These are phyloP conservation scores for Ceratosolen fusciceps DNA, from an alignment of 1,140 invertebrate species.

Conservation along the genomic window DNA sequence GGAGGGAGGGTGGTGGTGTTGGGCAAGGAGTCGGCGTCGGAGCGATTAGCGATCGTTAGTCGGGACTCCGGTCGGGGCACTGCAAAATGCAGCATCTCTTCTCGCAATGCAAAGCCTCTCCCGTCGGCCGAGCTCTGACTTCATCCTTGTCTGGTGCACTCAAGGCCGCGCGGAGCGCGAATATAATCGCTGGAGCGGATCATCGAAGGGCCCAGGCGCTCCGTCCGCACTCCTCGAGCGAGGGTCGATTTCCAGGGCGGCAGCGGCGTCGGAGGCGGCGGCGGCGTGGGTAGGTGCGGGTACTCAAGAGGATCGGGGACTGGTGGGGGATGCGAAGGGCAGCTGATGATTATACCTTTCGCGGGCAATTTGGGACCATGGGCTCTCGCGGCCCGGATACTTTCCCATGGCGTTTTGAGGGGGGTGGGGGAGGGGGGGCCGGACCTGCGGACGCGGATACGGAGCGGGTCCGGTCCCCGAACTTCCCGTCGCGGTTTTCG, in stretches of 20 bases:
- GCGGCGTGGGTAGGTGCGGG: no score
- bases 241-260: neutral
- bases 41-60: neutral
- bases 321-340: no score
- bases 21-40: no score
- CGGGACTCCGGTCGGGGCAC: neutral
- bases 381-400: neutral
- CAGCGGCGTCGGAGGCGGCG: neutral
- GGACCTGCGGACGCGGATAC: no score
- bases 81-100: neutral
- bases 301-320: no score
- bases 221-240: no score
- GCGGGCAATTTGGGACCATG: neutral
- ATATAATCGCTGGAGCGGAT: neutral
- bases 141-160: no score
- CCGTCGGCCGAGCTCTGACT: neutral
- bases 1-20: no score
- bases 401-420: neutral
- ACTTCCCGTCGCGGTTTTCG: no score
- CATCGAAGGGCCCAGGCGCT: neutral
- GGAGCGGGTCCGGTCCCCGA: no score
- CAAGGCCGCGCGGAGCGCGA: neutral
- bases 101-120: neutral
- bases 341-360: constrained; percentile 29
- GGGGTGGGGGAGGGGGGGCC: neutral